phyloP scores from a whole-genome alignment of 1,140 invertebrate species.

The Thalassaphorura encarpata region DNA sequence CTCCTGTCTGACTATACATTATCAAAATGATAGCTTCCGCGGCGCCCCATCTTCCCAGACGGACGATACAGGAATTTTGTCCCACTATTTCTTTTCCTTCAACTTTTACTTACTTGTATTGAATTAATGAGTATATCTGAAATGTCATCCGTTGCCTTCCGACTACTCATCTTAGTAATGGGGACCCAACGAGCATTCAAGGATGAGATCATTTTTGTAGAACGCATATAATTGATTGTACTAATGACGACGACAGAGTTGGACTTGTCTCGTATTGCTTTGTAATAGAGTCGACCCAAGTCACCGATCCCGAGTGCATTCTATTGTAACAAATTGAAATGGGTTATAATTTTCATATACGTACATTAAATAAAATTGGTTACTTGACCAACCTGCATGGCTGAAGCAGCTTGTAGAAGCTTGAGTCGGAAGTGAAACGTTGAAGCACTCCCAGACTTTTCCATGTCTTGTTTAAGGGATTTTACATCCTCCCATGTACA shows the following conservation, averaged over 20 bases:
- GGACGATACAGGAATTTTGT: neutral
- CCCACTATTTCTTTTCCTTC: neutral
- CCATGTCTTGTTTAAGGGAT: slow-evolving; percentile 77
- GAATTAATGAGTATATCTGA: slow-evolving; percentile 71
- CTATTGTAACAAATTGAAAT: slow-evolving; percentile 35
- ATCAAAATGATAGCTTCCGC: no score
- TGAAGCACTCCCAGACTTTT: slow-evolving; percentile 78
- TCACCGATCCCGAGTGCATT: slow-evolving; percentile 78
- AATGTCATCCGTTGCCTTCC: slow-evolving; percentile 48
- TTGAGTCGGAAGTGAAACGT: slow-evolving; percentile 82
- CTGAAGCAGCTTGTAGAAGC: slow-evolving; percentile 74
- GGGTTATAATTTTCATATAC: neutral
- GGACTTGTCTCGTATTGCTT: slow-evolving; percentile 72
- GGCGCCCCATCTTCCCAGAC: neutral
- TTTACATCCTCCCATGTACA: slow-evolving; percentile 95
- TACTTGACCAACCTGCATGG: slow-evolving; percentile 71
- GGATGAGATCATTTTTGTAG: slow-evolving; percentile 64
- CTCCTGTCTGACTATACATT: no score
- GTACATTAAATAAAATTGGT: neutral
- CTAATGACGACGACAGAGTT: slow-evolving; percentile 70
- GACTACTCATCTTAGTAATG: slow-evolving; percentile 55
- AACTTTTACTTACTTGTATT: slow-evolving; percentile 52
- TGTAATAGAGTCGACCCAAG: slow-evolving; percentile 83
- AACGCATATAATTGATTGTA: slow-evolving; percentile 70
- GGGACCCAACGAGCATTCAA: slow-evolving; percentile 84